A percentile compares a stretch with the other conserved stretches of the same genome.
Conservation (phyloP, 1,140 invertebrate species). For the Leptopilina boulardi region DNA sequence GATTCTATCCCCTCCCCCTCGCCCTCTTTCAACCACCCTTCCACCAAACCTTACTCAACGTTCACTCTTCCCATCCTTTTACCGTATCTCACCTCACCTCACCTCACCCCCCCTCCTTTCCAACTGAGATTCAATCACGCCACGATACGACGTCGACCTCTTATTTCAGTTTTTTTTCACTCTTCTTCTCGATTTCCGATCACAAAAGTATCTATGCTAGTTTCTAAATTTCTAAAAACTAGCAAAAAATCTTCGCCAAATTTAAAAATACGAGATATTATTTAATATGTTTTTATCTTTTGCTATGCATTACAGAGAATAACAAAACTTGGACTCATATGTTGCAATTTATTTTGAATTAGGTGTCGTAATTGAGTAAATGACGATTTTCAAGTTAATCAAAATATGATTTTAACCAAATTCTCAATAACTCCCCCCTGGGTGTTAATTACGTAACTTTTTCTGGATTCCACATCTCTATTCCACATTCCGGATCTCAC, state of each 20-base stretch:
- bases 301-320: no score
- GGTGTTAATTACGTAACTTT: no score
- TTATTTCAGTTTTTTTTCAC: not conserved
- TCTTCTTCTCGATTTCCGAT: slow-evolving; percentile 5
- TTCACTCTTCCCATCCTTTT: not conserved
- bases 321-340: no score
- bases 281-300: no score
- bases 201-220: not conserved
- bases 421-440: no score
- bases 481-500: no score
- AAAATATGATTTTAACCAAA: no score
- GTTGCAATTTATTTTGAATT: no score
- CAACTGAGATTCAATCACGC: slow-evolving; percentile 11
- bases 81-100: not conserved
- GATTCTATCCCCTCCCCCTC: not conserved
- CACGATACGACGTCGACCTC: not conserved
- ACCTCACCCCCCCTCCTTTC: not conserved
- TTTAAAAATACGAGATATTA: not conserved
- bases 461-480: no score
- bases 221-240: not conserved
- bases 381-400: no score
- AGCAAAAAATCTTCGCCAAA: not conserved
- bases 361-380: no score
- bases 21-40: no score
- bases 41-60: not conserved